Evolutionary conservation across 2,797 vertebrate genomes (phyloP), one percentile per base, ranked within the genome.

Genomic region (Acridotheres tristis): DNA sequence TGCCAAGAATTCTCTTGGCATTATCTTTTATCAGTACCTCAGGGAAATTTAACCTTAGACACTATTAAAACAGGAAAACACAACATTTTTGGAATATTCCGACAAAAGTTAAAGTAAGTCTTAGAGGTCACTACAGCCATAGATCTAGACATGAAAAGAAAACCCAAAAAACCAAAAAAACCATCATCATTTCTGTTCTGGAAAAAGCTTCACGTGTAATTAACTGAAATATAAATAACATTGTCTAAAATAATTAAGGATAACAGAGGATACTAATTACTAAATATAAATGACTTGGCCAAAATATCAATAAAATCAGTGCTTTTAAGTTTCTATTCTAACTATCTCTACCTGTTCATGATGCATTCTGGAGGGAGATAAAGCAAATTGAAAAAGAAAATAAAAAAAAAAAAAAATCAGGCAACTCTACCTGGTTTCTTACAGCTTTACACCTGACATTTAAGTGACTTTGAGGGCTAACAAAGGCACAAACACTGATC

Each of bases 391-490:
- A 5, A 11, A 27, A 42, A 68, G 79, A 76, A 48, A 50, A 29
- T 18, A 38, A 38, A 38, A 38, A 38, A 38, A 38, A 38, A 38
- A 25, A 50, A 26, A 55, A 32, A 78, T 36, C 36, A 36, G 36
- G n/a, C 34, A 83, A 76, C 7, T 43, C 43, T 45, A 73, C 26
- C 23, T 42, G n/a, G 30, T 38, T 85, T 78, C 84, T 88, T 53
- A 48, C 0, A 36, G 58, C 36, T 90, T 86, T 89, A 73, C 20
- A 90, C 16, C 67, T 90, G 77, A 93, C 71, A 92, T 79, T 90
- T 93, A 90, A 62, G 42, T 88, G 77, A 91, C 90, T 95, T 93
- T 72, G 90, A 88, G 29, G 62, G 74, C 43, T 95, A 89, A 91
- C 22, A 16, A 91, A 95, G 54, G 57, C 65, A 90, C 38, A 87